Conservation (phyloP, 2,888 invertebrate species). For the Acanthococcus lagerstroemiae region DNA sequence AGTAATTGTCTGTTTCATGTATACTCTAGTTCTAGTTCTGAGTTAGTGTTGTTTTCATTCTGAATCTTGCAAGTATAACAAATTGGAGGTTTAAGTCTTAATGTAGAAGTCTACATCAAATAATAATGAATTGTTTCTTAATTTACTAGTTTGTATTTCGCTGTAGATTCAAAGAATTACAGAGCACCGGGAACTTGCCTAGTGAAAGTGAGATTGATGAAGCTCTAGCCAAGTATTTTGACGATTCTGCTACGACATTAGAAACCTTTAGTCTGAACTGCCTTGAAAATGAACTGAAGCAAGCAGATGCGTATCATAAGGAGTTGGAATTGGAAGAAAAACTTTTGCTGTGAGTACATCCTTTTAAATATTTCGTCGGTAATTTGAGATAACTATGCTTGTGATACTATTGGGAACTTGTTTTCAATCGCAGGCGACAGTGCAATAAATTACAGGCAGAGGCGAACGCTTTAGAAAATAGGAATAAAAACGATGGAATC, state of each 20-base stretch:
- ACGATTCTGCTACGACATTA: neutral
- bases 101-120: too few species aligned
- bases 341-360: too few species aligned
- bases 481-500: neutral
- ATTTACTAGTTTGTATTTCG: neutral
- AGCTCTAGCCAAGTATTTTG: neutral
- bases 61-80: too few species aligned
- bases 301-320: neutral
- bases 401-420: neutral
- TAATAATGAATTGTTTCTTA: neutral
- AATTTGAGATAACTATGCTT: neutral
- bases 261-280: neutral
- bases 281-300: neutral
- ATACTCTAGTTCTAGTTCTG: too few species aligned
- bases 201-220: neutral
- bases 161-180: neutral
- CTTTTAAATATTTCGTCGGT: neutral
- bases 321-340: neutral
- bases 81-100: too few species aligned
- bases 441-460: neutral
- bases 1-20: neutral
- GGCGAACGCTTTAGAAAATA: neutral
- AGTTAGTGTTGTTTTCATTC: too few species aligned
- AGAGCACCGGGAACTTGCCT: neutral
- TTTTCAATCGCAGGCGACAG: neutral